phyloP scores from a whole-genome alignment of 1,140 invertebrate genomes.

The Caenorhabditis remanei region DNA sequence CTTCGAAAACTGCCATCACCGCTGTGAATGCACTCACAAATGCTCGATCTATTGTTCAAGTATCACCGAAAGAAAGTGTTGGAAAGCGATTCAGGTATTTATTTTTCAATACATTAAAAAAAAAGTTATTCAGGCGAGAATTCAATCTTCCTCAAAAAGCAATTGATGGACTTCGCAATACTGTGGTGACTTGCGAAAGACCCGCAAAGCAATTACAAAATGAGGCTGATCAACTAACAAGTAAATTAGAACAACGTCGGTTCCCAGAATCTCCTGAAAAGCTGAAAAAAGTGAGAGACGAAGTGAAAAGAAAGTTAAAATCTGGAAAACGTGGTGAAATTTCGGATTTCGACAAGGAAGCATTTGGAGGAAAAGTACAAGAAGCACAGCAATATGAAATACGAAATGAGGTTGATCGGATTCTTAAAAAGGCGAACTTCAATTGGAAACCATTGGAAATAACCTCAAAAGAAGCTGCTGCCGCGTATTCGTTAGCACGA shows the following conservation, averaged over 20 bases:
- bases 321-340: slow-evolving; percentile 14
- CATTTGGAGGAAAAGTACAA: slow-evolving; percentile 51
- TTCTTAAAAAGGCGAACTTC: slow-evolving; percentile 53
- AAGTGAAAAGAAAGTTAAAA: slow-evolving; percentile 47
- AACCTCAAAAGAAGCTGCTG: slow-evolving; percentile 22
- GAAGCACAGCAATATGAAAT: slow-evolving; percentile 55
- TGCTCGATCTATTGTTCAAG: slow-evolving; percentile 16
- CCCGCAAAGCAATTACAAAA: slow-evolving; percentile 51
- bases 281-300: slow-evolving; percentile 47
- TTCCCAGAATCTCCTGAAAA: slow-evolving; percentile 55
- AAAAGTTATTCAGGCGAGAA: slow-evolving; percentile 41
- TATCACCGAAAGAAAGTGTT: not conserved
- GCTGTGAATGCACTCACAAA: slow-evolving; percentile 33
- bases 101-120: too few species aligned
- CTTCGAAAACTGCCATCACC: not conserved
- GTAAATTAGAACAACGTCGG: slow-evolving; percentile 9
- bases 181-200: slow-evolving; percentile 1
- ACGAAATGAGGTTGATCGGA: slow-evolving; percentile 53
- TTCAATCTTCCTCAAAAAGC: slow-evolving; percentile 48
- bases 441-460: slow-evolving; percentile 61
- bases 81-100: not conserved
- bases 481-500: slow-evolving; percentile 47
- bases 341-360: slow-evolving; percentile 30
- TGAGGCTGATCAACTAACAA: slow-evolving; percentile 49
- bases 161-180: slow-evolving; percentile 40